These are phyloP conservation scores for Apis dorsata DNA, from an alignment of 1,140 invertebrate genomes.

Conservation along the genomic window DNA sequence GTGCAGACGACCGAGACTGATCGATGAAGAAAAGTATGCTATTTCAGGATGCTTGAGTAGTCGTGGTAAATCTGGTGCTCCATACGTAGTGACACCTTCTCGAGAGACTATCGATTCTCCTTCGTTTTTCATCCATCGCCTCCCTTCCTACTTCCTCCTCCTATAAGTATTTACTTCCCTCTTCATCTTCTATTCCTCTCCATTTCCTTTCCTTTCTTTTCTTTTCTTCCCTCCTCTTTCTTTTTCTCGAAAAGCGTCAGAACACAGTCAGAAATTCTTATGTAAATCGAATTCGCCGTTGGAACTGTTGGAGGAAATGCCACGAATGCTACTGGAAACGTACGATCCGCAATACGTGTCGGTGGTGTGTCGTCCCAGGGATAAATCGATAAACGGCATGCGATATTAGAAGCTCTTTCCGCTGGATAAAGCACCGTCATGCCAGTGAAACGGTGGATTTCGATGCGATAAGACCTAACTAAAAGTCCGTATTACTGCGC, in stretches of 20 bases:
- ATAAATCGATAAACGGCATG: constrained; percentile 44
- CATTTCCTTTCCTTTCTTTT: not conserved
- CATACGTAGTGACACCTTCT: constrained; percentile 47
- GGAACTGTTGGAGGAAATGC: constrained; percentile 25
- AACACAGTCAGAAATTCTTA: constrained; percentile 26
- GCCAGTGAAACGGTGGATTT: constrained; percentile 14
- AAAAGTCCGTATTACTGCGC: constrained; percentile 10
- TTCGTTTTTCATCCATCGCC: not conserved
- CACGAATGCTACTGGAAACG: constrained; percentile 25
- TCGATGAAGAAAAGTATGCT: constrained; percentile 65
- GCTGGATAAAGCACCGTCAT: not conserved
- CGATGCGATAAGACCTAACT: constrained; percentile 3
- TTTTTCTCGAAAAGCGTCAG: not conserved
- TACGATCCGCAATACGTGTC: constrained; percentile 43
- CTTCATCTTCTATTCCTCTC: not conserved
- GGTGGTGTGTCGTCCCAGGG: constrained; percentile 14
- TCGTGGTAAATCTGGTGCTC: constrained; percentile 32
- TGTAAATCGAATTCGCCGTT: constrained; percentile 40
- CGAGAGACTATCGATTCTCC: constrained; percentile 47
- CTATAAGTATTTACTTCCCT: not conserved
- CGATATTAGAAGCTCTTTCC: constrained; percentile 39
- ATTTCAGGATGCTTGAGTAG: constrained; percentile 54
- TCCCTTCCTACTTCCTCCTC: too few relatives aligned
- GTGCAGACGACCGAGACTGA: constrained; percentile 38
- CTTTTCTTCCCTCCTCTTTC: not conserved